Evolutionary conservation across 2,888 invertebrate genomes (phyloP), one percentile per base, ranked within the genome.

Genomic region (Nomada fucata): DNA sequence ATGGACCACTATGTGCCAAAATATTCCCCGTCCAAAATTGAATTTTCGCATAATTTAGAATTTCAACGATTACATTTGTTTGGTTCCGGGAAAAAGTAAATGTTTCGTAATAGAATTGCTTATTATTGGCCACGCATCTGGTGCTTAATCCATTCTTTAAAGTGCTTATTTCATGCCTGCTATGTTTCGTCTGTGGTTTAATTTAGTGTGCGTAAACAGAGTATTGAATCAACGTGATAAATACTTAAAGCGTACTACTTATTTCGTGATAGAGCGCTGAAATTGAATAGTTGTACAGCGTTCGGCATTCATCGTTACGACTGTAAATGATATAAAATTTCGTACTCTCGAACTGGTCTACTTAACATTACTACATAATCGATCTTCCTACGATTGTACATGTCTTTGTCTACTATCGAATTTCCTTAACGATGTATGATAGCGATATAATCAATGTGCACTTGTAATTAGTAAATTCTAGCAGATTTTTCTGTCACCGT

Each of bases 1-100:
- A 87, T 86, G 86, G 86, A 89, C 88, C 85, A 83, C 71, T 86
- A 86, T 75, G 90, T 91, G 91, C 91, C 91, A 91, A 91, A 90
- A 77, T 71, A 78, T 74, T 85, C 85, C 88, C 90, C 90, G 89
- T 91, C 89, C 89, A 87, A 86, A 87, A 87, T 77, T 64, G 83
- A 78, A 36, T 7, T 76, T 86, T 63, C 75, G 36, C 29, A 72
- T 83, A 67, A 79, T 79, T 87, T 76, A 71, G 26, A 73, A 76
- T 50, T 63, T 64, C 57, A 60, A 74, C 61, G 23, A 44, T 60
- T 75, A 70, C 57, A 68, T 59, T 10, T 26, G 65, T 2, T 65
- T 72, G 7, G 60, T 71, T 79, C 65, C 64, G 61, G 42, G 23
- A 42, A 26, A 7, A 20, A 55, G 2, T 7, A 44, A 20, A 26